Percentiles rank a stretch among this genome's conserved stretches.
These are phyloP conservation scores for Decapterus maruadsi DNA, from an alignment of 2,797 vertebrate species.

Conservation along the genomic window DNA sequence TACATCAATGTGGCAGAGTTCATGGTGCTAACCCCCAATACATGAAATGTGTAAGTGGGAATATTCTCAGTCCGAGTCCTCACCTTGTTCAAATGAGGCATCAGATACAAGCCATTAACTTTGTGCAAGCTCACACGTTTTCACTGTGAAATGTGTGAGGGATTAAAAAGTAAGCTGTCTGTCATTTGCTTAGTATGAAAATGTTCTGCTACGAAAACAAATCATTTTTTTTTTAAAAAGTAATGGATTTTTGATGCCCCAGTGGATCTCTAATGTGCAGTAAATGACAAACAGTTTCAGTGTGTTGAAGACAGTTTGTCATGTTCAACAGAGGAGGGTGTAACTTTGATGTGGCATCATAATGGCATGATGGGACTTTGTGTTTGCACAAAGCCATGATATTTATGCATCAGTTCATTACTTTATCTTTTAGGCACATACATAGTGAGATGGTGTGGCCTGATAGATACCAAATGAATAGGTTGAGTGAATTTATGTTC, in stretches of 20 bases:
- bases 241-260: slow-evolving; percentile 59
- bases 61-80: slow-evolving; percentile 2
- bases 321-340: slow-evolving; percentile 7
- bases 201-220: slow-evolving; percentile 53
- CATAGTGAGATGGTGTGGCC: background rate
- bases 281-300: slow-evolving; percentile 55
- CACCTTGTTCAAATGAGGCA: slow-evolving; percentile 50
- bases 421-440: background rate
- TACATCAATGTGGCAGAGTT: background rate
- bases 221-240: slow-evolving; percentile 47
- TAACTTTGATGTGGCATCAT: slow-evolving; percentile 18
- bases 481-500: slow-evolving; percentile 6
- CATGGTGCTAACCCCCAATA: slow-evolving; percentile 33
- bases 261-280: slow-evolving; percentile 55
- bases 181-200: slow-evolving; percentile 51
- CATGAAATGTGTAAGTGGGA: slow-evolving; percentile 22
- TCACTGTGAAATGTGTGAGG: slow-evolving; percentile 12
- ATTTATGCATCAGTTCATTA: slow-evolving; percentile 4
- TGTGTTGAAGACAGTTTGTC: slow-evolving; percentile 47
- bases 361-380: slow-evolving; percentile 10
- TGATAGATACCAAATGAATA: slow-evolving; percentile 16
- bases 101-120: slow-evolving; percentile 58
- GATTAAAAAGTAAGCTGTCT: slow-evolving; percentile 54
- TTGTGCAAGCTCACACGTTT: slow-evolving; percentile 54
- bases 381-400: slow-evolving; percentile 4